A percentile compares a stretch with the other conserved stretches of the same genome.
phyloP scores from a whole-genome alignment of 2,888 invertebrate species.

The Leptopilina myrica region DNA sequence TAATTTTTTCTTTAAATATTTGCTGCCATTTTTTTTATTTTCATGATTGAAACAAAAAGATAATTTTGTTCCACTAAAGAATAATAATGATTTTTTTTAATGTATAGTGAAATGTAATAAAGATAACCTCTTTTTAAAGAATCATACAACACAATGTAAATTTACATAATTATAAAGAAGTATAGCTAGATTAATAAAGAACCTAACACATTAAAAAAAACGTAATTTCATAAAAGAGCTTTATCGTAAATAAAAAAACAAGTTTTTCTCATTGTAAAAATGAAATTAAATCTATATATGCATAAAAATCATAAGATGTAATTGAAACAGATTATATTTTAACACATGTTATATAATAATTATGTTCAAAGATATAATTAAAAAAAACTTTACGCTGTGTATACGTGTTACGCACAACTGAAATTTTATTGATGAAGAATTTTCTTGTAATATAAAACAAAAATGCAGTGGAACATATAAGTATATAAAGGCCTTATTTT shows the following conservation, averaged over 20 bases:
- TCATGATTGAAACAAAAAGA: too few species aligned
- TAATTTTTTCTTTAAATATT: too few species aligned
- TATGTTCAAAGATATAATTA: background rate
- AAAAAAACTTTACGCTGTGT: background rate
- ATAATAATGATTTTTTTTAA: too few species aligned
- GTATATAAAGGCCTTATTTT: slow-evolving; percentile 54
- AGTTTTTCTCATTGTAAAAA: background rate
- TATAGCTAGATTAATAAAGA: background rate
- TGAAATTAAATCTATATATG: background rate
- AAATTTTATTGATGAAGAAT: slow-evolving; percentile 18
- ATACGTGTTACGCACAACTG: slow-evolving; percentile 3
- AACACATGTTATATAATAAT: slow-evolving; percentile 1
- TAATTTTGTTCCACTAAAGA: too few species aligned
- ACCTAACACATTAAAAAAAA: background rate
- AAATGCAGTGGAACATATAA: slow-evolving; percentile 46
- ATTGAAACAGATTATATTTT: background rate
- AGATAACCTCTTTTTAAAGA: too few species aligned
- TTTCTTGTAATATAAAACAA: slow-evolving; percentile 24
- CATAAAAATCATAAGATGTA: background rate
- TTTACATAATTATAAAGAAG: background rate
- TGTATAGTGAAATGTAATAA: too few species aligned
- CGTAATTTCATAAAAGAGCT: background rate
- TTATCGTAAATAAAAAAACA: background rate
- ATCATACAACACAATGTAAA: background rate
- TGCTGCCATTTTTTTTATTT: too few species aligned